Evolutionary conservation across 2,888 invertebrate species (phyloP), one percentile per base, ranked within the genome.

Genomic region (Mesorhabditis belari): DNA sequence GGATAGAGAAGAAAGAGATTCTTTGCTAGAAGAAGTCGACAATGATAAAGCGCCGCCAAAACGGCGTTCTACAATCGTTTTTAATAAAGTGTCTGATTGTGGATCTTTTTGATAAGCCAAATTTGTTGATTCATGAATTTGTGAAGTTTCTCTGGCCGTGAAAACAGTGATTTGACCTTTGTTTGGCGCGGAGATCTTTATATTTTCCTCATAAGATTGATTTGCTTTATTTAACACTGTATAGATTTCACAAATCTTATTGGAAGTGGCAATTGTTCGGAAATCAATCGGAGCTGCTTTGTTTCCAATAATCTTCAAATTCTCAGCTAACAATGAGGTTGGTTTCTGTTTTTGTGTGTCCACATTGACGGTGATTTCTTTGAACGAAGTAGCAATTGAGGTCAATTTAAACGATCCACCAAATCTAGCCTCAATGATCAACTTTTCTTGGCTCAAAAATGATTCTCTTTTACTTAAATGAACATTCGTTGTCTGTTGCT

Each of bases 311-410:
- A 35, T n/a, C 44, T 35, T 35, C 44, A 17, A 17, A 9, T 17
- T 17, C 12, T 35, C 44, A n/a, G 44, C 44, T 9, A 17, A 9
- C 44, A 35, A n/a, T n/a, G 44, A 9, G 12, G n/a, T 9, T n/a
- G 44, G 44, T 35, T 35, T 35, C n/a, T 35, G 44, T n/a, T 35
- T 35, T 9, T 28, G 12, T 49, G 49, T 17, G 25, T 57, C 50
- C 49, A 49, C 49, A 21, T 28, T 50, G 5, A 57, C 21, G 1
- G 57, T 57, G 23, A 23, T 24, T 26, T 66, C 61, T 28, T 54
- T 53, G 19, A 65, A 57, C n/a, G 71, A 55, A 5, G 71, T 61
- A 2, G 73, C 73, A 21, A 61, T 62, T 12, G 71, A 71, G 29
- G 49, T 69, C 52, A 74, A 50, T 19, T 50, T 49, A 57, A 60